These are phyloP conservation scores for Malthinus seriepunctatus DNA, from an alignment of 2,888 invertebrate genomes.

Conservation along the genomic window DNA sequence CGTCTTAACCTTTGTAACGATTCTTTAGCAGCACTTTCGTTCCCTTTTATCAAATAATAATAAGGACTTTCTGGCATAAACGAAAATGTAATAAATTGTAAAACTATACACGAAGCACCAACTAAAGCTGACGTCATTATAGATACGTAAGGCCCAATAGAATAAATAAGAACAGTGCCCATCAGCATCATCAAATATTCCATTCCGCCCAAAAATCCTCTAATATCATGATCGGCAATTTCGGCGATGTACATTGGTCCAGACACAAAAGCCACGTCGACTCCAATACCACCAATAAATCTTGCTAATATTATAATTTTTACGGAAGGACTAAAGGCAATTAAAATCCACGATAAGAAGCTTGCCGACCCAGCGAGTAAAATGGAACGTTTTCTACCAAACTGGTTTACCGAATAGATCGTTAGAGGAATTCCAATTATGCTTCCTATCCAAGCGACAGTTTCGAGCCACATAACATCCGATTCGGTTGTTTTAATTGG, in stretches of 20 bases:
- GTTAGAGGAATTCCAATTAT: constrained; percentile 29
- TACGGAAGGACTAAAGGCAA: constrained; percentile 43
- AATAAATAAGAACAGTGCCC: constrained; percentile 48
- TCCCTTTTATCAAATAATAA: constrained; percentile 43
- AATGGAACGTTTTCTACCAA: constrained; percentile 47
- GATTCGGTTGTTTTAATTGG: constrained; percentile 41
- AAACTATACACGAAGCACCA: constrained; percentile 40
- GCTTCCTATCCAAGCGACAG: too few relatives aligned
- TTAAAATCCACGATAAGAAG: constrained; percentile 46
- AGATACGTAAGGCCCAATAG: constrained; percentile 47
- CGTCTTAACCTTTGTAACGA: constrained; percentile 16
- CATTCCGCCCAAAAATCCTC: constrained; percentile 49
- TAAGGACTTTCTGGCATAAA: constrained; percentile 53
- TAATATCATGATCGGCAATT: constrained; percentile 50
- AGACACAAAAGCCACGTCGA: constrained; percentile 51
- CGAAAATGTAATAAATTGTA: constrained; percentile 44
- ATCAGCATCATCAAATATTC: constrained; percentile 53
- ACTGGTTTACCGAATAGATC: constrained; percentile 45
- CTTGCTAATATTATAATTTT: constrained; percentile 46
- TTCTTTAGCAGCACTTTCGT: constrained; percentile 42
- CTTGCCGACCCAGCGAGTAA: constrained; percentile 44
- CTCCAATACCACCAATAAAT: constrained; percentile 49
- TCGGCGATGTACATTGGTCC: constrained; percentile 53
- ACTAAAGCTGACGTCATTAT: constrained; percentile 46
- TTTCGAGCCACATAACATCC: constrained; percentile 21